A percentile compares a stretch with the other conserved stretches of the same genome.
Conservation (phyloP, 30 jellyfish, hydroid and myxozoan genomes). For the Mastigias papua region DNA sequence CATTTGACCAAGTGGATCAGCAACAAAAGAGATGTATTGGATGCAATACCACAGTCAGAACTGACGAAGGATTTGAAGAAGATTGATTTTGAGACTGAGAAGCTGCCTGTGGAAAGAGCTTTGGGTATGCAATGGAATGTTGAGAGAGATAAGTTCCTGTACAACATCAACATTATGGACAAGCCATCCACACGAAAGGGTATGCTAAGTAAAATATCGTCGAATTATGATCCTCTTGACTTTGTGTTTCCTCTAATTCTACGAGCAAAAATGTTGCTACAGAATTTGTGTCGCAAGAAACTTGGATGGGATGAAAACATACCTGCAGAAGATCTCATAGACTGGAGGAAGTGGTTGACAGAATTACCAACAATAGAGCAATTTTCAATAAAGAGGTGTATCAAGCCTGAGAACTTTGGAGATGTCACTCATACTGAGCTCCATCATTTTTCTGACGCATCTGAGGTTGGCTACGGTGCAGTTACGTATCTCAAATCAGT, state of each 20-base stretch:
- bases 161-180: neutral
- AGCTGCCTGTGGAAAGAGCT: neutral
- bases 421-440: constrained; percentile 24
- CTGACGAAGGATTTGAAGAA: neutral
- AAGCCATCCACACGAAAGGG: neutral
- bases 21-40: neutral
- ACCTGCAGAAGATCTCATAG: constrained; percentile 1
- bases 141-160: neutral
- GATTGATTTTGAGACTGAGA: neutral
- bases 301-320: constrained; percentile 27
- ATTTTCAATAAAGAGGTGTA: constrained; percentile 15
- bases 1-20: neutral
- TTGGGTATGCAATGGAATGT: neutral
- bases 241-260: constrained; percentile 22
- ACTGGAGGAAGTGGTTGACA: neutral
- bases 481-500: constrained; percentile 33
- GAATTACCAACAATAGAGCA: neutral
- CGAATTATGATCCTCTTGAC: neutral
- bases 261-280: constrained; percentile 23
- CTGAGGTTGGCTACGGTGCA: constrained; percentile 59
- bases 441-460: constrained; percentile 57
- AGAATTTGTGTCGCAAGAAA: constrained; percentile 21
- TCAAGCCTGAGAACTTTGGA: neutral
- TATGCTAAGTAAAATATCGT: neutral
- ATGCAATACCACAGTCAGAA: neutral